Evolutionary conservation across 2,113 vertebrate genomes (phyloP).

Genomic region (Coptodon rendalli): DNA sequence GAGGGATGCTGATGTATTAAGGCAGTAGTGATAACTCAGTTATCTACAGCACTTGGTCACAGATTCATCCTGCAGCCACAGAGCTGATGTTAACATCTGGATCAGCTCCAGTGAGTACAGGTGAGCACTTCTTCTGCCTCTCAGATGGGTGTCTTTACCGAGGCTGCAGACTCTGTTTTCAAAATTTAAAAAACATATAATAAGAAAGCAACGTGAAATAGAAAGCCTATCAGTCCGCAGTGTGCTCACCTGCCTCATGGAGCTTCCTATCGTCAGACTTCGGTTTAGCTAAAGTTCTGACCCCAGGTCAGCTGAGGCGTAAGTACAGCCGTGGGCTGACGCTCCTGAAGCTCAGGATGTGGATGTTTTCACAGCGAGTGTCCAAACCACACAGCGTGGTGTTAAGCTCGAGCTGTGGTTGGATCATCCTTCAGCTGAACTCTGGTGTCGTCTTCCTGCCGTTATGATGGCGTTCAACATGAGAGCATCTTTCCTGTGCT

Average conservation of each 20-base stretch:
- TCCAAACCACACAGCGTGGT: neutral
- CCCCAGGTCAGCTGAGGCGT: neutral
- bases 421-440: neutral
- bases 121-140: neutral
- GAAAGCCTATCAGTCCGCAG: neutral
- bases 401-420: neutral
- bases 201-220: neutral
- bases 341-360: neutral
- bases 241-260: neutral
- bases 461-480: neutral
- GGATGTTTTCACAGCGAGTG: neutral
- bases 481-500: neutral
- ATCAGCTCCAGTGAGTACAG: neutral
- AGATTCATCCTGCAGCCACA: neutral
- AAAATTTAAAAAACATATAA: neutral
- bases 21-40: neutral
- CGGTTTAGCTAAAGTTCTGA: neutral
- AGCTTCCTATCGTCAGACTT: neutral
- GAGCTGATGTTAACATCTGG: neutral
- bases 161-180: neutral
- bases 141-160: neutral
- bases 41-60: neutral
- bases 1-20: neutral
- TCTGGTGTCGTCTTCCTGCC: neutral
- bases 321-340: neutral